Conservation (phyloP, 92 coral and sea anemone genomes). For the Palythoa grandiflora region DNA sequence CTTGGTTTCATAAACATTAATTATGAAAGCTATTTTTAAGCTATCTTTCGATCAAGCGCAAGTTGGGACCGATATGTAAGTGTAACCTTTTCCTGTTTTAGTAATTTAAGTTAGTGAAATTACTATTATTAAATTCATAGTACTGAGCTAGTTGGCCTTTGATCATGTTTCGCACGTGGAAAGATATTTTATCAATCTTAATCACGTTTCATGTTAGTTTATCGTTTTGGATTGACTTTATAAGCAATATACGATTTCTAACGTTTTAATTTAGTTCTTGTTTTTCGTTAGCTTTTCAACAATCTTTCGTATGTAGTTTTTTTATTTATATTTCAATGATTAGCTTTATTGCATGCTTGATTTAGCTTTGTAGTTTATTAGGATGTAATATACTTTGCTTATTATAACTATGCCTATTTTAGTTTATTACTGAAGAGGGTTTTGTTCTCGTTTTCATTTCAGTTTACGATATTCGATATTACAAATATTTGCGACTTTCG, state of each 20-base stretch:
- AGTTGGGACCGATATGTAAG: conserved; percentile 36
- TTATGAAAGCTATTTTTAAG: not conserved
- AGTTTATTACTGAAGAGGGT: conserved; percentile 41
- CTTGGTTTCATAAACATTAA: too few species aligned
- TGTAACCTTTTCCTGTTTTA: conserved; percentile 45
- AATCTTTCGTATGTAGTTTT: conserved; percentile 24
- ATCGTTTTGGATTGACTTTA: conserved; percentile 25
- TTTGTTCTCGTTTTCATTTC: conserved; percentile 40
- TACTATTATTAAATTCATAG: conserved; percentile 14
- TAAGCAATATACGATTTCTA: conserved; percentile 34
- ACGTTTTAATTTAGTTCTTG: conserved; percentile 14
- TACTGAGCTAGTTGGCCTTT: conserved; percentile 39
- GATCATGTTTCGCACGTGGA: not conserved
- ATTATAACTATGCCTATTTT: conserved; percentile 32
- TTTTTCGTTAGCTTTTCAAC: not conserved
- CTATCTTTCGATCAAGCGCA: conserved; percentile 43
- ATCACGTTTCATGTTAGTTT: conserved; percentile 9
- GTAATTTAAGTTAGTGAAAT: conserved; percentile 43
- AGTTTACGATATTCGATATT: conserved; percentile 46
- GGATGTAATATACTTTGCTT: conserved; percentile 28
- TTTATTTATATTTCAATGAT: conserved; percentile 38
- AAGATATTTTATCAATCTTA: too few species aligned
- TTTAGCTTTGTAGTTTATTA: conserved; percentile 43
- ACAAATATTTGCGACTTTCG: conserved; percentile 32
- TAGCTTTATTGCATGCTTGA: conserved; percentile 43